These are phyloP conservation scores for Heterocephalus glaber DNA, from an alignment of 2,113 vertebrate species.

Conservation along the genomic window DNA sequence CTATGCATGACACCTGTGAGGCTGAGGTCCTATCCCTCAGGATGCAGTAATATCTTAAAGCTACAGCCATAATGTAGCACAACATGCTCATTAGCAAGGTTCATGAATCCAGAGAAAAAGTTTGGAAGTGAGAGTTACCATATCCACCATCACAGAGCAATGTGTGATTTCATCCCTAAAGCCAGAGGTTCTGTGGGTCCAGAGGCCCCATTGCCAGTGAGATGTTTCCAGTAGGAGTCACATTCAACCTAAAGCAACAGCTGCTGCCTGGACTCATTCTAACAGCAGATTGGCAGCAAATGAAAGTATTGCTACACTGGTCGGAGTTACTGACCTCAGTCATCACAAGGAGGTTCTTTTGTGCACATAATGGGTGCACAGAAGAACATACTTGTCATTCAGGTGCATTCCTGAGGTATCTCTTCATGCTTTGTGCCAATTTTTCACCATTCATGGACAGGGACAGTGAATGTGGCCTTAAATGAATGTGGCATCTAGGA, in stretches of 20 bases:
- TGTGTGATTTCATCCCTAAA: fast-evolving
- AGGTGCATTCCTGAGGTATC: too few relatives aligned
- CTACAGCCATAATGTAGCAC: fast-evolving
- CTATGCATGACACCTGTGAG: background rate
- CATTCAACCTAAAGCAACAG: background rate
- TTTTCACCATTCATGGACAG: background rate
- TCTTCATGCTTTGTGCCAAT: background rate
- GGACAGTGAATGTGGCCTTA: background rate
- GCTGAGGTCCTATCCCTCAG: background rate
- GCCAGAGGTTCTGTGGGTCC: background rate
- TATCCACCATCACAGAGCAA: background rate
- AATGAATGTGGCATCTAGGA: background rate
- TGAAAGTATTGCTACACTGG: background rate
- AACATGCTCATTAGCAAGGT: background rate
- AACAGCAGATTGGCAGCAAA: background rate
- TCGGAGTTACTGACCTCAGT: background rate
- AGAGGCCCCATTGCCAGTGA: background rate
- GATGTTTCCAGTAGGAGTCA: background rate
- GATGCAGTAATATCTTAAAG: background rate
- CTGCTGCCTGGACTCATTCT: background rate
- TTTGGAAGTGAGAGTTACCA: background rate
- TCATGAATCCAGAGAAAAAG: background rate
- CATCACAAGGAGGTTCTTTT: background rate
- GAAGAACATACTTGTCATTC: too few relatives aligned
- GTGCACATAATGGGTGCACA: fast-evolving